Conservation (phyloP, 2,888 invertebrate genomes). For the Seira musarum region DNA sequence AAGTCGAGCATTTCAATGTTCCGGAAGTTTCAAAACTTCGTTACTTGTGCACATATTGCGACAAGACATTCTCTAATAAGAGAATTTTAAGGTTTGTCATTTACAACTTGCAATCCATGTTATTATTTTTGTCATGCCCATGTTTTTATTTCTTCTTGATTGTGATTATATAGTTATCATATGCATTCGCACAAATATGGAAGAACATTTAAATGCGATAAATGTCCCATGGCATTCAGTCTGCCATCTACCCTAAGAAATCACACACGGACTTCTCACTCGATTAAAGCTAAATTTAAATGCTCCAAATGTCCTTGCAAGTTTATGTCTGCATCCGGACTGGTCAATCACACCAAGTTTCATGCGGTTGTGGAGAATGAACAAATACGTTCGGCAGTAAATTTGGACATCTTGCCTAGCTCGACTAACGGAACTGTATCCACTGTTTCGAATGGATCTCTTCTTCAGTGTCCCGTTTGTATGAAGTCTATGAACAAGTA, state of each 20-base stretch:
- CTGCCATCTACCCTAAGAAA: neutral
- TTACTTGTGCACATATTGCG: conserved; percentile 4
- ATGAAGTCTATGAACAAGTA: too few species aligned
- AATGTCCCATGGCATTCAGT: neutral
- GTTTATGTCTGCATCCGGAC: neutral
- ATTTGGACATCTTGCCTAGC: too few species aligned
- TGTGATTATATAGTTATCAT: neutral
- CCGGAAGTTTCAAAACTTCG: too few species aligned
- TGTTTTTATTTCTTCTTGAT: too few species aligned
- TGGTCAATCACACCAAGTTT: neutral
- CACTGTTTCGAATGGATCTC: too few species aligned
- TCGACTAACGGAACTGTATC: too few species aligned
- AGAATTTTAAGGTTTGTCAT: neutral
- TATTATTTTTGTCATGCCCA: too few species aligned
- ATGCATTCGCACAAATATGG: neutral
- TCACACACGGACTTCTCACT: neutral
- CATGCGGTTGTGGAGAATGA: neutral
- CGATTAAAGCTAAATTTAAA: neutral
- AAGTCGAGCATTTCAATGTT: too few species aligned
- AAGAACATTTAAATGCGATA: neutral
- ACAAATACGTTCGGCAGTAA: too few species aligned
- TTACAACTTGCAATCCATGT: neutral
- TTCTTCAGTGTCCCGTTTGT: too few species aligned
- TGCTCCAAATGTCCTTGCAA: neutral
- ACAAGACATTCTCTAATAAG: neutral